A percentile compares a stretch with the other conserved stretches of the same genome.
These are phyloP conservation scores for Micrastur ruficollis DNA, from an alignment of 2,797 vertebrate genomes.

Conservation along the genomic window DNA sequence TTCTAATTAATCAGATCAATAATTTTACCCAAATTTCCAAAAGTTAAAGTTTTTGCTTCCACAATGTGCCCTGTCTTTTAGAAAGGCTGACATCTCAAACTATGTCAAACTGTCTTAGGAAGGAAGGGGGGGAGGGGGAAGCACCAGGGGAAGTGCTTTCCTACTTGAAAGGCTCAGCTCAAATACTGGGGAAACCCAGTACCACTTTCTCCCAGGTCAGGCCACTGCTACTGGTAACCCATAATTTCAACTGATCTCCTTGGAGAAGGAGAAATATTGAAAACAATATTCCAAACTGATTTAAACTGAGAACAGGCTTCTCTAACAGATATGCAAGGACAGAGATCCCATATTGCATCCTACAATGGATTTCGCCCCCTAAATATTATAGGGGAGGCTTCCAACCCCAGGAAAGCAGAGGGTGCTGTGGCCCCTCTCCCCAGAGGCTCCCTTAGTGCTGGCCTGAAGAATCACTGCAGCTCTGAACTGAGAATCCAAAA, in stretches of 20 bases:
- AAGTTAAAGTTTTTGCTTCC: background rate
- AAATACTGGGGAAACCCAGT: accelerated
- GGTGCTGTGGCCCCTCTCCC: background rate
- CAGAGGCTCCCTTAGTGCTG: background rate
- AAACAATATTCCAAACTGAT: background rate
- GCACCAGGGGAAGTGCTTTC: background rate
- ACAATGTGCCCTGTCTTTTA: background rate
- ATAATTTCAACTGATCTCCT: background rate
- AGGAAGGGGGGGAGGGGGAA: too few species aligned
- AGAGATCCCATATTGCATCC: background rate
- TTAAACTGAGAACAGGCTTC: background rate
- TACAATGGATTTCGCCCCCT: background rate
- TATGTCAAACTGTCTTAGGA: background rate
- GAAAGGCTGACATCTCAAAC: background rate
- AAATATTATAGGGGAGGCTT: background rate
- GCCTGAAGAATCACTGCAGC: background rate
- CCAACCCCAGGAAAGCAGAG: background rate
- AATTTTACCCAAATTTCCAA: background rate
- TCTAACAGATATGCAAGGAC: background rate
- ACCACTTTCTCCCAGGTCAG: background rate
- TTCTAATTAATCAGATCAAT: background rate
- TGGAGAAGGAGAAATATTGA: background rate
- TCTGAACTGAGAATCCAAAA: background rate
- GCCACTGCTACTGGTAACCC: background rate
- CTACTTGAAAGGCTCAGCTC: background rate